Evolutionary conservation across 1,140 invertebrate genomes (phyloP).

Genomic region (Drosophila guanche): DNA sequence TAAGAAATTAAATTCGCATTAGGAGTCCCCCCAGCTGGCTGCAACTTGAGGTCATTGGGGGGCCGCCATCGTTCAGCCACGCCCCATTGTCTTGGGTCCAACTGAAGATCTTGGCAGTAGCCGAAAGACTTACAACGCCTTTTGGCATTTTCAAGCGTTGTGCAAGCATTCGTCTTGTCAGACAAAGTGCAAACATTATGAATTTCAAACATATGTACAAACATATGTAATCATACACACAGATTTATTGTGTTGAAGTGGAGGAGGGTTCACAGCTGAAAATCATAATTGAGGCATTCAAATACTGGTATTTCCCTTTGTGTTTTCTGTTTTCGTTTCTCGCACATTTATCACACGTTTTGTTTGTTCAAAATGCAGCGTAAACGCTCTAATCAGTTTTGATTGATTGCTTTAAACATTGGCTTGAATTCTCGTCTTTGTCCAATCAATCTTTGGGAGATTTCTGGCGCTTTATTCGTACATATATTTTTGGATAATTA

Average conservation of each 20-base stretch:
- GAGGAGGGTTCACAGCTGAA: conserved; percentile 4
- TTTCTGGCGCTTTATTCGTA: conserved; percentile 15
- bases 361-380: conserved; percentile 40
- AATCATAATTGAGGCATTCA: conserved; percentile 9
- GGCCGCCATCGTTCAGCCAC: conserved; percentile 38
- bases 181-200: conserved; percentile 29
- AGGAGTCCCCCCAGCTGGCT: conserved; percentile 8
- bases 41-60: conserved; percentile 42
- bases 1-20: conserved; percentile 61
- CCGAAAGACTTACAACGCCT: conserved; percentile 36
- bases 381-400: conserved; percentile 44
- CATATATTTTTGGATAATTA: too few species aligned
- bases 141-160: conserved; percentile 52
- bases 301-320: conserved; percentile 12
- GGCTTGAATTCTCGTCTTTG: conserved; percentile 16
- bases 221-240: conserved; percentile 9
- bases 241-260: neutral
- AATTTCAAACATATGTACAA: conserved; percentile 21
- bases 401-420: conserved; percentile 55
- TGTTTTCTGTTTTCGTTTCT: conserved; percentile 9
- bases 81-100: conserved; percentile 20
- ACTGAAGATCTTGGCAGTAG: neutral
- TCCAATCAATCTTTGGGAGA: conserved; percentile 10
- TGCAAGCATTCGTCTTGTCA: conserved; percentile 21
- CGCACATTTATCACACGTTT: conserved; percentile 29